These are phyloP conservation scores for Syrrhaptes paradoxus DNA, from an alignment of 2,113 vertebrate species.

Conservation along the genomic window DNA sequence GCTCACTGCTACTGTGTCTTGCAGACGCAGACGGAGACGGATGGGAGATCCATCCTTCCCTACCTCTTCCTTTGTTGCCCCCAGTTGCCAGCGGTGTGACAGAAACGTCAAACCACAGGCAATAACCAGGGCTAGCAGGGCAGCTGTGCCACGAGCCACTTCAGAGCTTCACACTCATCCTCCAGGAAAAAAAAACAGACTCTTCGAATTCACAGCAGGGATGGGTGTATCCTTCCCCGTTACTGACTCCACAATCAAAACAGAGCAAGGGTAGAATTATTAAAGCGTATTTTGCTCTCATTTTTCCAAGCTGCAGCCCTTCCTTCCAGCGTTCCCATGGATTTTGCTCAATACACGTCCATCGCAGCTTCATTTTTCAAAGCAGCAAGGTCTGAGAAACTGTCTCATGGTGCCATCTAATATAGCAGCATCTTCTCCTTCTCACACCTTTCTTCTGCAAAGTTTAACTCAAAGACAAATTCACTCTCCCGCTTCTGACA, in stretches of 20 bases:
- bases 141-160: rapidly evolving
- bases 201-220: background rate
- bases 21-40: background rate
- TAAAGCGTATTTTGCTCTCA: background rate
- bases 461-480: background rate
- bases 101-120: background rate
- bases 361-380: background rate
- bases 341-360: background rate
- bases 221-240: background rate
- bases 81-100: background rate
- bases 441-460: background rate
- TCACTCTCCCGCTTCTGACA: background rate
- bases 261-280: background rate
- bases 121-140: background rate
- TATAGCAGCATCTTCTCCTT: background rate
- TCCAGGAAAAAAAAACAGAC: background rate
- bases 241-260: background rate
- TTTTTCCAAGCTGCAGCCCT: background rate
- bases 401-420: background rate
- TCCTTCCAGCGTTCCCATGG: background rate
- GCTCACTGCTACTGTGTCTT: rapidly evolving
- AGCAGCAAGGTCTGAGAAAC: background rate
- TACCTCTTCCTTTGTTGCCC: background rate
- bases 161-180: background rate
- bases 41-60: background rate